A percentile compares a stretch with the other conserved stretches of the same genome.
Evolutionary conservation across 2,797 vertebrate species (phyloP).

Genomic region (Cryptoblepharus egeriae): DNA sequence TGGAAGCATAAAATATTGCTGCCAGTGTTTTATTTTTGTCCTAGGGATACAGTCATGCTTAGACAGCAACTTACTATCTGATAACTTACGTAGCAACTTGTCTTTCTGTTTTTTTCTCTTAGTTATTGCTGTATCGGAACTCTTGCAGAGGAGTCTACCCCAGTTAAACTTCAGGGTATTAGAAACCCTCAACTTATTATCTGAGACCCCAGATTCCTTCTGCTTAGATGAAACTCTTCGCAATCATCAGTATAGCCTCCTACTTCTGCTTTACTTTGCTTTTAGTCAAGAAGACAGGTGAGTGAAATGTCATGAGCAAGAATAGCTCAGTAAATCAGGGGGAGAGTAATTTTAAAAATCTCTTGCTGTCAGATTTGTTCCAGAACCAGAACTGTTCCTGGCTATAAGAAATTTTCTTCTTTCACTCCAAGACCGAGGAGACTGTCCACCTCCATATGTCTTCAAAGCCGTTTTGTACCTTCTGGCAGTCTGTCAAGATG

Average conservation of each 20-base stretch:
- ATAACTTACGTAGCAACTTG: too few species aligned
- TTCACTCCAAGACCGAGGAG: slow-evolving; percentile 81
- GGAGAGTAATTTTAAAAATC: slow-evolving; percentile 14
- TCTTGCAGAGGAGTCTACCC: slow-evolving; percentile 83
- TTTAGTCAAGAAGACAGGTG: slow-evolving; percentile 88
- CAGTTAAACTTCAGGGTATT: slow-evolving; percentile 80
- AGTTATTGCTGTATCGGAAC: slow-evolving; percentile 57
- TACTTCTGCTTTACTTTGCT: slow-evolving; percentile 85
- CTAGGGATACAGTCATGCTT: slow-evolving; percentile 12
- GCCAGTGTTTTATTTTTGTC: background rate
- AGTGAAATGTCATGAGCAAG: slow-evolving; percentile 24
- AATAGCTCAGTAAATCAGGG: background rate
- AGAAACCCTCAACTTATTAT: slow-evolving; percentile 84
- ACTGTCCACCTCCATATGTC: slow-evolving; percentile 73
- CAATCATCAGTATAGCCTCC: slow-evolving; percentile 83
- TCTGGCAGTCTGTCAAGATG: slow-evolving; percentile 87
- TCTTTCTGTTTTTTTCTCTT: too few species aligned
- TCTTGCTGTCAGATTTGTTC: slow-evolving; percentile 83
- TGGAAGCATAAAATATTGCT: background rate
- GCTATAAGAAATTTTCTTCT: slow-evolving; percentile 82
- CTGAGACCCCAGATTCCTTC: slow-evolving; percentile 75
- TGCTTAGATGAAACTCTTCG: slow-evolving; percentile 77
- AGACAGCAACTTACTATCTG: slow-evolving; percentile 4
- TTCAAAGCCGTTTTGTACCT: slow-evolving; percentile 89
- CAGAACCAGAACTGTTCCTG: slow-evolving; percentile 84